A percentile compares a stretch with the other conserved stretches of the same genome.
Evolutionary conservation across 2,888 invertebrate species (phyloP).

Genomic region (Acronicta aceris): DNA sequence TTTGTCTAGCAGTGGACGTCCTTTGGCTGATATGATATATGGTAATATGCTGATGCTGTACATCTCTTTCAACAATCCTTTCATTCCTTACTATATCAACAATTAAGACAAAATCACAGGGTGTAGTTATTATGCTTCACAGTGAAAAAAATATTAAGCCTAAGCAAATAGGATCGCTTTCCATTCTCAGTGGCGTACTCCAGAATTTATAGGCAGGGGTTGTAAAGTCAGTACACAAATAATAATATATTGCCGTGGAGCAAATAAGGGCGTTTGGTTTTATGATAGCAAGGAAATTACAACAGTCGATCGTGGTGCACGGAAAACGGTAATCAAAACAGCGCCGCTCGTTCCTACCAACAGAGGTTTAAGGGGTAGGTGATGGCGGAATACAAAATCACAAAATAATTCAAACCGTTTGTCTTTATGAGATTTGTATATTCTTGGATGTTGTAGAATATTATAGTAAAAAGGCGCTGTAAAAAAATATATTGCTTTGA

Average conservation of each 20-base stretch:
- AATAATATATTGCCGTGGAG: conserved; percentile 61
- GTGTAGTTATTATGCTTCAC: background rate
- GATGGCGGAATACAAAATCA: background rate
- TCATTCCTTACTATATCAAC: too few species aligned
- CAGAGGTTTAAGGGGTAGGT: conserved; percentile 30
- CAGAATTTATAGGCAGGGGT: conserved; percentile 42
- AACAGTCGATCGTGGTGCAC: conserved; percentile 74
- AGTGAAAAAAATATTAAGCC: conserved; percentile 17
- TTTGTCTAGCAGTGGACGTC: too few species aligned
- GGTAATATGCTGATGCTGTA: too few species aligned
- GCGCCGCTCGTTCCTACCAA: conserved; percentile 56
- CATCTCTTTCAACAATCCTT: too few species aligned
- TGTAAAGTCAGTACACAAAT: conserved; percentile 46
- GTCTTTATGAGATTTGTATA: too few species aligned
- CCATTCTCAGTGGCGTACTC: conserved; percentile 35
- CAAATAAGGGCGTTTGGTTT: conserved; percentile 69
- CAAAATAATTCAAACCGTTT: too few species aligned
- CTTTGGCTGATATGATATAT: too few species aligned
- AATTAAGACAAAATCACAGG: too few species aligned
- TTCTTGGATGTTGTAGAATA: too few species aligned
- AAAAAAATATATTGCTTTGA: too few species aligned
- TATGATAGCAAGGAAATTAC: conserved; percentile 79
- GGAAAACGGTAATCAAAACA: conserved; percentile 79
- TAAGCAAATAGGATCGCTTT: conserved; percentile 10
- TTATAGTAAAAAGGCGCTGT: too few species aligned